Percentiles rank a stretch among this genome's conserved stretches.
Evolutionary conservation across 2,113 vertebrate species (phyloP).

Genomic region (Sciurus niger): DNA sequence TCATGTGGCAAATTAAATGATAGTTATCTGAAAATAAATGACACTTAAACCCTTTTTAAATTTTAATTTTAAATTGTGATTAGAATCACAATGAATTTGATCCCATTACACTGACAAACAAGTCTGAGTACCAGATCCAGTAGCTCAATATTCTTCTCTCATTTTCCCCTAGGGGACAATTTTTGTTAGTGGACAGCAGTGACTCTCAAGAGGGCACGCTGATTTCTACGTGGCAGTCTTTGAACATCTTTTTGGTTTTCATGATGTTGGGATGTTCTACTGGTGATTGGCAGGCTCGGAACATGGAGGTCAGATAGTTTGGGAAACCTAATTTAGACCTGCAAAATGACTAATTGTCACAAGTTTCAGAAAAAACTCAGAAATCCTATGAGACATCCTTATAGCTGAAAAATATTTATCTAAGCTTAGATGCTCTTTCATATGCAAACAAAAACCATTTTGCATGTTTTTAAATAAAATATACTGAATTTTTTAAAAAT

Average conservation of each 20-base stretch:
- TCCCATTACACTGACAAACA: neutral
- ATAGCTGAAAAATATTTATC: neutral
- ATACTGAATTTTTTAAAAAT: neutral
- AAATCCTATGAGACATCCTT: neutral
- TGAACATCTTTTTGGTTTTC: neutral
- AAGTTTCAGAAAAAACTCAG: neutral
- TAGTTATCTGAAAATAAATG: neutral
- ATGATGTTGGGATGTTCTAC: neutral
- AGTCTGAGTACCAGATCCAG: neutral
- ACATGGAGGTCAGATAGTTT: neutral
- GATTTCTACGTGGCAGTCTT: neutral
- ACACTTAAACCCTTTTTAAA: no score
- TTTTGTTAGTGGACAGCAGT: neutral
- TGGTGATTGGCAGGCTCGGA: neutral
- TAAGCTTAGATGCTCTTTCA: neutral
- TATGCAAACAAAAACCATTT: neutral
- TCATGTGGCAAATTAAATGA: neutral
- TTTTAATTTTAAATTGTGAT: neutral
- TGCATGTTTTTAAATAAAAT: neutral
- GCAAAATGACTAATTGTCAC: neutral
- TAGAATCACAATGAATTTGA: neutral
- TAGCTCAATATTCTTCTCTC: neutral
- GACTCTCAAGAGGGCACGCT: rapidly evolving
- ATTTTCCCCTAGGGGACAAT: no score
- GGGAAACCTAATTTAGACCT: neutral